Evolutionary conservation across 2,888 invertebrate species (phyloP).

Genomic region (Candidula unifasciata): DNA sequence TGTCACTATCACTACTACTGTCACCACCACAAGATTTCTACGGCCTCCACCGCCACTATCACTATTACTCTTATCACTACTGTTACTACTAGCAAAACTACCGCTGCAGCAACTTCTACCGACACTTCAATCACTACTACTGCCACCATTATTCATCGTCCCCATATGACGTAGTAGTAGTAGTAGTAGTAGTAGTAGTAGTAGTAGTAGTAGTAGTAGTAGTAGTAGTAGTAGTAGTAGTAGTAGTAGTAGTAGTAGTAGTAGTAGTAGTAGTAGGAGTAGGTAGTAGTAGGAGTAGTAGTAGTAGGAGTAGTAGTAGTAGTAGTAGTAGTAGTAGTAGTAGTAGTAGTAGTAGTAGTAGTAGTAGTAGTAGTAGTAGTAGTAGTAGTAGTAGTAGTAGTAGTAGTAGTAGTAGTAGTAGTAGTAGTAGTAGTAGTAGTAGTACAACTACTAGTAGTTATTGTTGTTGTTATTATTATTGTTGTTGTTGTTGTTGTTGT

Average conservation of each 20-base stretch:
- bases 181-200: slow-evolving; percentile 30
- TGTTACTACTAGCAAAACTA: not conserved
- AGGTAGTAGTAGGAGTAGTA: too few relatives aligned
- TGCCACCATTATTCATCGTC: not conserved
- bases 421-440: too few relatives aligned
- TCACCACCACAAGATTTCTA: not conserved
- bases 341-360: not conserved
- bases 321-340: slow-evolving; percentile 15
- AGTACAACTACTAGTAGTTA: too few relatives aligned
- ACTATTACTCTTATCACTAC: not conserved
- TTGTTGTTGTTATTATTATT: too few relatives aligned
- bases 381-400: too few relatives aligned
- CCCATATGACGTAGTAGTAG: slow-evolving; percentile 30
- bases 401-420: too few relatives aligned
- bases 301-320: not conserved
- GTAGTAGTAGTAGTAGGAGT: too few relatives aligned
- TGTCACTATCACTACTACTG: not conserved
- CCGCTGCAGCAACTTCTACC: not conserved
- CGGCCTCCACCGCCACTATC: too few relatives aligned
- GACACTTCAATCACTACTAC: not conserved
- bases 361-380: too few relatives aligned
- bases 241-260: not conserved
- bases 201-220: slow-evolving; percentile 30
- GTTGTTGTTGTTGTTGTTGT: too few relatives aligned
- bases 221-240: slow-evolving; percentile 22